Evolutionary conservation across 2,888 invertebrate species (phyloP), one percentile per base, ranked within the genome.

Genomic region (Watsonalla cultraria): DNA sequence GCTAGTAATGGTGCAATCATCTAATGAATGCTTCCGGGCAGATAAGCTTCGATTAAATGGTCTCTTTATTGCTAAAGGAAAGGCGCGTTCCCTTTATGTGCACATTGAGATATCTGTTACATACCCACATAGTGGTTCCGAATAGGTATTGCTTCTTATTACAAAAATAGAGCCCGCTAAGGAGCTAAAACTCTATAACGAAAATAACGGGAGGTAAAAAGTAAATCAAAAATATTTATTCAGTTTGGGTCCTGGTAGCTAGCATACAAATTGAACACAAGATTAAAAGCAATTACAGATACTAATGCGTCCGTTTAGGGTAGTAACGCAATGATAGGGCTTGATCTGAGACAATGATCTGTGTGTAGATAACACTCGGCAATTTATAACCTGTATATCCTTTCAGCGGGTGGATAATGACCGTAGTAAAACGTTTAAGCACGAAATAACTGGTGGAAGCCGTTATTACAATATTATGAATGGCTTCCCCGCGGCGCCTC

Each of bases 401-500:
- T 90, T 90, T 90, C 90, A 89, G 81, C 87, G 89, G 84, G 84
- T 87, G 86, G 89, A 90, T 90, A 90, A 90, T 90, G 89, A 89
- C 90, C 86, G 88, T 85, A 90, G 90, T 90, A 87, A 90, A 90
- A 87, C 90, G 89, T 87, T 90, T 90, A 90, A 89, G 90, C 86
- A 90, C 86, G 90, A 80, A 84, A 90, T 90, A 90, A 90, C 88
- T 87, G 89, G 78, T 89, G 79, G 86, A 82, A 84, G 82, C 87
- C 84, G 86, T 89, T 90, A 90, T 90, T 90, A 90, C 89, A 88
- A 87, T 89, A 89, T 90, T 90, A 90, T 89, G 89, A 88, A 90
- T 90, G 84, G 89, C 78, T 85, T 83, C 82, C 83, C 74, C 77
- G 70, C 76, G 76, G 72, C 67, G 70, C 67, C 62, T 64, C 61